Percentiles rank a stretch among this genome's conserved stretches.
These are phyloP conservation scores for Drosophila seguyi DNA, from an alignment of 1,140 invertebrate genomes.

Conservation along the genomic window DNA sequence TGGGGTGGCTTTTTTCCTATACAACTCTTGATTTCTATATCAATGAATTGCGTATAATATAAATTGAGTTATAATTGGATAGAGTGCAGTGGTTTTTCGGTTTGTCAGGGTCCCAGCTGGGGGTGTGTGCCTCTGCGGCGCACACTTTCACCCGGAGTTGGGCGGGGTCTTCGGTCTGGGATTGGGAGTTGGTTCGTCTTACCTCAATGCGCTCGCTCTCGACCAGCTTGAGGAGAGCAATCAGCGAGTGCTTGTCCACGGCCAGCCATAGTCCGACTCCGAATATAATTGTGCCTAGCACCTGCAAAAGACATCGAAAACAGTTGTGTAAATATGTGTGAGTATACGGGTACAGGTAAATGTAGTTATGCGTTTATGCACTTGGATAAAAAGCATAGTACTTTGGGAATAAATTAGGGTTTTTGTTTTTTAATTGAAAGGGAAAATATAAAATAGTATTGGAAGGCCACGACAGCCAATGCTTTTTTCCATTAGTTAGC, in stretches of 20 bases:
- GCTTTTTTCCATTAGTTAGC: no score
- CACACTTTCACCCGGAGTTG: constrained; percentile 52
- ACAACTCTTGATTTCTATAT: constrained; percentile 12
- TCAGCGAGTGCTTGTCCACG: constrained; percentile 89
- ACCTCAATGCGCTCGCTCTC: constrained; percentile 88
- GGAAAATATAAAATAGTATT: no score
- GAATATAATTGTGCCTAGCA: constrained; percentile 90
- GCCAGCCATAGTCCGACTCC: constrained; percentile 92
- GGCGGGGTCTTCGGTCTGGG: constrained; percentile 1
- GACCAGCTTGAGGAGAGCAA: constrained; percentile 87
- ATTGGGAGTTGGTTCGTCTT: constrained; percentile 78
- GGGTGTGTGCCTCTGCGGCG: constrained; percentile 28
- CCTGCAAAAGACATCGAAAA: constrained; percentile 85
- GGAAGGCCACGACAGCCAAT: no score
- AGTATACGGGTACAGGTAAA: background rate
- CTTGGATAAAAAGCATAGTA: background rate
- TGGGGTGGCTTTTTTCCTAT: constrained; percentile 31
- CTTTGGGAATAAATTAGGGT: background rate
- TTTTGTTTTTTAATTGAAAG: no score
- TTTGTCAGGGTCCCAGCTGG: constrained; percentile 13
- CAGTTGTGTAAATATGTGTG: constrained; percentile 12
- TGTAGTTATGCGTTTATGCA: constrained; percentile 15
- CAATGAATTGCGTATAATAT: constrained; percentile 43
- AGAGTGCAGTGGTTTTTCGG: constrained; percentile 24
- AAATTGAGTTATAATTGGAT: constrained; percentile 50